Evolutionary conservation across 2,888 invertebrate species (phyloP), one percentile per base, ranked within the genome.

Genomic region (Nebria brevicollis): DNA sequence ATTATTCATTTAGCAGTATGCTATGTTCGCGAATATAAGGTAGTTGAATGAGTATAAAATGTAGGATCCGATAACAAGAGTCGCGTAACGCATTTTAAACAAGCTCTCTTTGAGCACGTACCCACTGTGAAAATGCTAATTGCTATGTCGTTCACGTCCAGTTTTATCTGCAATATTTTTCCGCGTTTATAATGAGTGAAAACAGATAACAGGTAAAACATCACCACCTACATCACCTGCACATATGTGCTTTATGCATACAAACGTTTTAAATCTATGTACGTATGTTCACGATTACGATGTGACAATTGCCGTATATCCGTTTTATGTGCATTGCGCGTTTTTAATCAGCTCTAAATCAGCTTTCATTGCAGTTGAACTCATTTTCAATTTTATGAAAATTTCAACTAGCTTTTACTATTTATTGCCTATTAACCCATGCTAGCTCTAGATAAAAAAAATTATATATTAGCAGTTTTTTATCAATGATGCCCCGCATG

Each of bases 151-250:
- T 6, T 42, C 76, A 66, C 76, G 76, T 76, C 25, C 66, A 7
- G n/a, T 41, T 66, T 76, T 76, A 76, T 76, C 76, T 66, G n/a
- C 66, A 66, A 76, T 66, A 76, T 76, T 76, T 76, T 75, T 76
- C 15, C 66, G 65, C 41, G 76, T 76, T 65, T 66, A 76, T 76
- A 76, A 76, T 26, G 66, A 66, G 34, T 34, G 76, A 73, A 42
- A 42, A 34, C 73, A 66, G 76, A 76, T 76, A 76, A 76, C 66
- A 76, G 65, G 76, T 76, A 64, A 76, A 75, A 66, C 76, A 41
- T 76, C 41, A 42, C 73, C 73, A 41, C 73, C 65, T 34, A 34
- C 5, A 34, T 34, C 20, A 1, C 20, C 20, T 20, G 1, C 34
- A 54, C 7, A 11, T 8, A 13, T 54, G 8, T 54, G 54, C 7